Base-by-base conservation (phyloP, 2,888 invertebrate genomes). In the Drosophila anomalata region DNA sequence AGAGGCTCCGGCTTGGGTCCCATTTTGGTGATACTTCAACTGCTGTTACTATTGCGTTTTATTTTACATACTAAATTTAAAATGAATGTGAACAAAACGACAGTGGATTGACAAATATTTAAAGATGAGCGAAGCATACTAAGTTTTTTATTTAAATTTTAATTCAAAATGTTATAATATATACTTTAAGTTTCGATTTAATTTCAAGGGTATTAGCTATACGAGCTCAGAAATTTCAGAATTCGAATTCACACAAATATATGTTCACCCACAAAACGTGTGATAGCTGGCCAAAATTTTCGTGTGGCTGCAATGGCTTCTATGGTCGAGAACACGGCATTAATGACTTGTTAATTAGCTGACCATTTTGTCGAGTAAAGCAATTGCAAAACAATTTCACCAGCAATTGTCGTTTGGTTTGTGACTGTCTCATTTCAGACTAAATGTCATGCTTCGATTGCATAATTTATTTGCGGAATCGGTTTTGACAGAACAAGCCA, bases 281-380 rank as follows among this genome's bases (percentile, higher is more conserved):
- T 56, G 55, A 65, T 17, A 8, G 22, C 33, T 20, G 33, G 36
- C 6, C 44, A 56, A 51, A 44, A 36, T 14, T 50, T 51, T 48
- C 52, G 29, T 54, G 55, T 52, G 53, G 54, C 61, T 33, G 26
- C 61, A 63, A 56, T 63, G 56, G 46, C 62, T 56, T 22, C n/a
- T 36, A 31, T 68, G 61, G 47, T 7, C 33, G 12, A 33, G 17
- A 66, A 52, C 52, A 47, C 59, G 41, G 41, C 66, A 66, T 61
- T 61, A 69, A 69, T 71, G 44, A 46, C 53, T 71, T 71, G 41
- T 63, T 70, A 71, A 70, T 71, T 71, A 63, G 68, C 54, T 71
- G 62, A 33, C 53, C 57, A 71, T 70, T 70, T 70, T 63, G 70
- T 70, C 52, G 29, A 39, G 68, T 36, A 58, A 70, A 57, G 70